Evolutionary conservation across 2,797 vertebrate species (phyloP).

Genomic region (Limosa lapponica): DNA sequence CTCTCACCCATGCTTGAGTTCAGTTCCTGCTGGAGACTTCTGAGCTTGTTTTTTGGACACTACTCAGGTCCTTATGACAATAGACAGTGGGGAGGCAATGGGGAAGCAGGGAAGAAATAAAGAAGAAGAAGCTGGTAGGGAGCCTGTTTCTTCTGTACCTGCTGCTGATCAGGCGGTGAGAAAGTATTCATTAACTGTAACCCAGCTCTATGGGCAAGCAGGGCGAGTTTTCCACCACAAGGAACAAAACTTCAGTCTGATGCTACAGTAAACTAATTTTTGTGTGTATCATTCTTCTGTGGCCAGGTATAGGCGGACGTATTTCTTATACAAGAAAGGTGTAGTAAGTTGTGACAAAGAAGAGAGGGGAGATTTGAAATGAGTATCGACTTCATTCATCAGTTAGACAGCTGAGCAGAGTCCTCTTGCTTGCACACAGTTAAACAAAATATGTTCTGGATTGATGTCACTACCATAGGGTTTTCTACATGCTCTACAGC

Average conservation of each 20-base stretch:
- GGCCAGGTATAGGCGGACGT: rapidly evolving
- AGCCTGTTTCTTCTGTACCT: neutral
- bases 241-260: neutral
- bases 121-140: neutral
- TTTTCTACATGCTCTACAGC: neutral
- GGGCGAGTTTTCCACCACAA: neutral
- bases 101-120: neutral
- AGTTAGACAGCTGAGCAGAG: neutral
- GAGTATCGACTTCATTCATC: neutral
- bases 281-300: neutral
- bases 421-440: neutral
- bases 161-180: neutral
- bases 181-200: neutral
- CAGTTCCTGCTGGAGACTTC: neutral
- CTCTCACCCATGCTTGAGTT: neutral
- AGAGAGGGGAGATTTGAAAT: neutral
- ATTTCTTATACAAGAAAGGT: neutral
- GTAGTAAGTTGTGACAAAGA: neutral
- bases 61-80: neutral
- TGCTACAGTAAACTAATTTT: neutral
- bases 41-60: neutral
- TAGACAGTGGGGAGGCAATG: neutral
- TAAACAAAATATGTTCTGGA: neutral
- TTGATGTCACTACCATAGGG: neutral
- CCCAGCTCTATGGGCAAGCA: neutral